Evolutionary conservation across 2,113 vertebrate genomes (phyloP).

Genomic region (Eulemur macaco): DNA sequence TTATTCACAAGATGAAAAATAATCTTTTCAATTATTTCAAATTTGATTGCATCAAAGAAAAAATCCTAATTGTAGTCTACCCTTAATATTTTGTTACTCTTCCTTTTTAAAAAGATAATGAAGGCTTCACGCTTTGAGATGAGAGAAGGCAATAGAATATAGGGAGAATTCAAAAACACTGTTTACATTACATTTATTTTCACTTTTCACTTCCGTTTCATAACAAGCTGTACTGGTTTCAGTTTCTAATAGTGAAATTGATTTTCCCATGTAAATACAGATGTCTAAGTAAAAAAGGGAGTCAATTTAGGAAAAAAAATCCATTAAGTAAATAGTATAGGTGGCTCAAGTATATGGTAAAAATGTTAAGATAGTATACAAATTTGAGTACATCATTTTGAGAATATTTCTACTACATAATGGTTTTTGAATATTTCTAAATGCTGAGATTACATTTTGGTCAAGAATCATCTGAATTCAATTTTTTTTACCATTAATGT

Average conservation of each 20-base stretch:
- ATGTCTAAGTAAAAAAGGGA: neutral
- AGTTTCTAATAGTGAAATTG: neutral
- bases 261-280: neutral
- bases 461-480: neutral
- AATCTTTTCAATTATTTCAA: constrained; percentile 33
- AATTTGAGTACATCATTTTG: neutral
- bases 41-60: neutral
- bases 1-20: constrained; percentile 43
- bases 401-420: constrained; percentile 5
- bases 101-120: neutral
- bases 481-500: constrained; percentile 50
- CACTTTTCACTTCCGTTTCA: constrained; percentile 35
- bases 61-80: neutral
- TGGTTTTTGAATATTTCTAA: constrained; percentile 26
- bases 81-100: neutral
- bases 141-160: neutral
- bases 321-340: neutral
- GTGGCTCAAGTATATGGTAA: neutral
- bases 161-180: neutral
- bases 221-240: neutral
- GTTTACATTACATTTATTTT: constrained; percentile 1
- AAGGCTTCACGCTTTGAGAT: neutral
- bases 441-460: constrained; percentile 54
- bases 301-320: neutral
- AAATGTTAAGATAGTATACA: neutral